Evolutionary conservation across 2,888 invertebrate genomes (phyloP).

Genomic region (Romanomermis culicivorax): DNA sequence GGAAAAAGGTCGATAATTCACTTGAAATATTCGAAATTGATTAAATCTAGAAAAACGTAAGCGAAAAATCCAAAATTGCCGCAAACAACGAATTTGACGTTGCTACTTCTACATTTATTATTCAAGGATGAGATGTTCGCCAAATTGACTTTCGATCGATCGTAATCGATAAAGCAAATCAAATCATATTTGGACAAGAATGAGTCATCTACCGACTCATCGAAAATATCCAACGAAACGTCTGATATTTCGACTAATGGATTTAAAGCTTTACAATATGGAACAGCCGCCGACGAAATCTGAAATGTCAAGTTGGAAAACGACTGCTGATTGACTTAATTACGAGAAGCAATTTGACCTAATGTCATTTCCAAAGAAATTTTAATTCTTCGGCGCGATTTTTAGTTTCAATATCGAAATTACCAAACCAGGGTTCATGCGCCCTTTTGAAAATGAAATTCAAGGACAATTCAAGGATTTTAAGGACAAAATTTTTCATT

Average conservation of each 20-base stretch:
- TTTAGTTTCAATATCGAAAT: too few species aligned
- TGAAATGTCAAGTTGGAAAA: constrained; percentile 32
- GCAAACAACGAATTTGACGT: constrained; percentile 62
- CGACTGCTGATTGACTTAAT: too few species aligned
- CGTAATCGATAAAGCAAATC: constrained; percentile 1
- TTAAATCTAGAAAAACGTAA: constrained; percentile 67
- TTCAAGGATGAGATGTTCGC: constrained; percentile 42
- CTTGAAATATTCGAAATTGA: constrained; percentile 57
- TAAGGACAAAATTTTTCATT: too few species aligned
- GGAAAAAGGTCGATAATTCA: too few species aligned
- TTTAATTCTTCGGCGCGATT: too few species aligned
- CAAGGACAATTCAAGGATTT: too few species aligned
- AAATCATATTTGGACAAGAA: neutral
- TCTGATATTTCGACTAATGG: constrained; percentile 65
- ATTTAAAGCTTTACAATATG: constrained; percentile 60
- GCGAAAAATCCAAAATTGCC: constrained; percentile 72
- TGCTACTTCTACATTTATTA: constrained; percentile 47
- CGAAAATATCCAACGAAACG: neutral
- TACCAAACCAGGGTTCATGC: too few species aligned
- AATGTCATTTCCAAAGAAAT: too few species aligned
- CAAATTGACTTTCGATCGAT: neutral
- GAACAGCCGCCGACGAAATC: constrained; percentile 60
- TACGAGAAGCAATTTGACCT: too few species aligned
- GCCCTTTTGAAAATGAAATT: too few species aligned
- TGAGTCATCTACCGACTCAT: neutral